Percentiles rank a stretch among this genome's conserved stretches.
phyloP scores from a whole-genome alignment of 2,888 invertebrate species.

The Sinhomidia bicolor region DNA sequence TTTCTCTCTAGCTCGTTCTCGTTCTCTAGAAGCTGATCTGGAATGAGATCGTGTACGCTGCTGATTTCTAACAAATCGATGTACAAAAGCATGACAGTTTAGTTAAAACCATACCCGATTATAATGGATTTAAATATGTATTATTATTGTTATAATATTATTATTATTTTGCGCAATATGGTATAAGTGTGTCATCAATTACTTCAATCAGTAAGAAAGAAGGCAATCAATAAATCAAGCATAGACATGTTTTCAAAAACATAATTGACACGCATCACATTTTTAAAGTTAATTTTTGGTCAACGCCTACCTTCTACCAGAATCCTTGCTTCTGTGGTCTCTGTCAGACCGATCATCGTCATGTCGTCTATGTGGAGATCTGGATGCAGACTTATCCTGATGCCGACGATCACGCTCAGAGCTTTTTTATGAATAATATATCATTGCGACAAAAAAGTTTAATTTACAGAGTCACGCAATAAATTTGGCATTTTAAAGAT shows the following conservation, averaged over 20 bases:
- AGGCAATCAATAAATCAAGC: background rate
- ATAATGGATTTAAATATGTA: too few relatives aligned
- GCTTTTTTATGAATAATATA: conserved; percentile 56
- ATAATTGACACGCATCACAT: background rate
- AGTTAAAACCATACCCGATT: conserved; percentile 80
- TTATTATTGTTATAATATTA: conserved; percentile 80
- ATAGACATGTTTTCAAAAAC: background rate
- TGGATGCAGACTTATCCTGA: conserved; percentile 60
- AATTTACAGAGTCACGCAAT: too few relatives aligned
- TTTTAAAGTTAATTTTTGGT: conserved; percentile 79
- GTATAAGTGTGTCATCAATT: background rate
- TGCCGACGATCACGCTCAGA: conserved; percentile 56
- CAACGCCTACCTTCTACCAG: conserved; percentile 80
- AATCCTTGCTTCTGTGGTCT: conserved; percentile 76
- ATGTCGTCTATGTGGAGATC: conserved; percentile 66
- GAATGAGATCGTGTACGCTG: conserved; percentile 67
- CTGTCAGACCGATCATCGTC: conserved; percentile 79
- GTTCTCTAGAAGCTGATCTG: conserved; percentile 80
- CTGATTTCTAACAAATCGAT: conserved; percentile 76
- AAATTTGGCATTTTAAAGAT: too few relatives aligned
- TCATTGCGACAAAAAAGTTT: conserved; percentile 52
- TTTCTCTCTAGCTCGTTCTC: conserved; percentile 81
- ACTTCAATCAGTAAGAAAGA: background rate
- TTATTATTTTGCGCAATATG: background rate
- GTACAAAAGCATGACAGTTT: conserved; percentile 71